A percentile compares a stretch with the other conserved stretches of the same genome.
Conservation (phyloP, 2,888 invertebrate species). For the Cylloceria caligata region DNA sequence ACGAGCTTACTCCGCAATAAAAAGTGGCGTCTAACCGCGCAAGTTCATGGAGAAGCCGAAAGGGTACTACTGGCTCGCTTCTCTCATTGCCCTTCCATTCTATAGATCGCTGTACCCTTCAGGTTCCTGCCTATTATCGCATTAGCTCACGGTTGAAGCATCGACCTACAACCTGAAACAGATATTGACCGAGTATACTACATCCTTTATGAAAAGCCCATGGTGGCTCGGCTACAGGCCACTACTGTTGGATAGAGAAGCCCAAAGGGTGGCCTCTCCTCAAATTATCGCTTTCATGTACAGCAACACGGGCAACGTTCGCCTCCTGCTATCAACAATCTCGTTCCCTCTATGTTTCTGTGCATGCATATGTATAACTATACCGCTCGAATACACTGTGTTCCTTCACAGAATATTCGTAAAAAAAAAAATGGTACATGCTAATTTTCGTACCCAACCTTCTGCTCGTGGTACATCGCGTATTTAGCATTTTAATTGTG, state of each 20-base stretch:
- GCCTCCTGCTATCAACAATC: constrained; percentile 1
- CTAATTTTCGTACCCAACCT: background rate
- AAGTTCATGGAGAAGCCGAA: constrained; percentile 37
- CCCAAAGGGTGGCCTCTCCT: background rate
- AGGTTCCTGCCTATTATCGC: constrained; percentile 54
- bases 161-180: constrained; percentile 43
- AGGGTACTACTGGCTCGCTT: constrained; percentile 28
- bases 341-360: no score
- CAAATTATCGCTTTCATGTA: constrained; percentile 35
- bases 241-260: background rate
- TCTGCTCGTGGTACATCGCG: background rate
- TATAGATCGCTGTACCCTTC: background rate
- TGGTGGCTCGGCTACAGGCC: constrained; percentile 5
- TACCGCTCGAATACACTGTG: no score
- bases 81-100: constrained; percentile 41
- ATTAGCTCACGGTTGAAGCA: constrained; percentile 52
- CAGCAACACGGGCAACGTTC: background rate
- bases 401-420: background rate
- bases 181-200: constrained; percentile 47
- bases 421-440: background rate
- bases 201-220: constrained; percentile 38
- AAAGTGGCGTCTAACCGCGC: constrained; percentile 60
- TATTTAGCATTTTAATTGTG: constrained; percentile 46
- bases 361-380: no score
- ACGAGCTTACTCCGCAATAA: constrained; percentile 67